These are phyloP conservation scores for Larimichthys polyactis DNA, from an alignment of 2,113 vertebrate genomes.

Conservation along the genomic window DNA sequence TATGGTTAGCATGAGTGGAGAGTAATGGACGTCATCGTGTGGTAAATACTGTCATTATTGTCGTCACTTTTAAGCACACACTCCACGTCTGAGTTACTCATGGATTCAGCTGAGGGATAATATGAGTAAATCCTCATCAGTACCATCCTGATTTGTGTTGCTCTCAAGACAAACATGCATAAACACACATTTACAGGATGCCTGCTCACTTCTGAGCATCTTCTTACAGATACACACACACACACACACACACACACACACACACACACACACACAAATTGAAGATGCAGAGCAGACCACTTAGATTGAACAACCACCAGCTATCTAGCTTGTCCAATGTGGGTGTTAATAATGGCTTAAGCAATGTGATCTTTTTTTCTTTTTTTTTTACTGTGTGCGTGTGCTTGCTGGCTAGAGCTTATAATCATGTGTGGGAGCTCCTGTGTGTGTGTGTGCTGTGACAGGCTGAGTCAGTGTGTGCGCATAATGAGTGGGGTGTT, in stretches of 20 bases:
- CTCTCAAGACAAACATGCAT: conserved; percentile 10
- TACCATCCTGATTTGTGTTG: conserved; percentile 19
- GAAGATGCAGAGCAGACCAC: conserved; percentile 18
- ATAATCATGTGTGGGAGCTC: conserved; percentile 51
- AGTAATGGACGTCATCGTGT: conserved; percentile 58
- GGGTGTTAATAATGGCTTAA: conserved; percentile 67
- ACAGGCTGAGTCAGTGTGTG: conserved; percentile 64
- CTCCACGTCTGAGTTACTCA: conserved; percentile 48
- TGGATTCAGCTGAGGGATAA: conserved; percentile 20
- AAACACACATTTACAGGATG: background rate
- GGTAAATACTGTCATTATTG: conserved; percentile 55
- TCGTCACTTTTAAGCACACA: conserved; percentile 44
- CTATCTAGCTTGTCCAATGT: conserved; percentile 49
- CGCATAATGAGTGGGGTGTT: conserved; percentile 68
- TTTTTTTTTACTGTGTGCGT: conserved; percentile 38
- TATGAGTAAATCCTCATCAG: conserved; percentile 28
- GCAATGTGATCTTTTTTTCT: conserved; percentile 45
- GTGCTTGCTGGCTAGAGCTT: conserved; percentile 32
- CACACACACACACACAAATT: conserved; percentile 1
- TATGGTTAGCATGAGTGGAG: conserved; percentile 41
- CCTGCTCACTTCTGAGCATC: conserved; percentile 9
- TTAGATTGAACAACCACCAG: conserved; percentile 48
- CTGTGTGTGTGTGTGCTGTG: conserved; percentile 44
- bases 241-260: conserved; percentile 11
- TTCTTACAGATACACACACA: conserved; percentile 6